Evolutionary conservation across 1,140 invertebrate genomes (phyloP), one percentile per base, ranked within the genome.

Genomic region (Hyposmocoma kahamanoa): DNA sequence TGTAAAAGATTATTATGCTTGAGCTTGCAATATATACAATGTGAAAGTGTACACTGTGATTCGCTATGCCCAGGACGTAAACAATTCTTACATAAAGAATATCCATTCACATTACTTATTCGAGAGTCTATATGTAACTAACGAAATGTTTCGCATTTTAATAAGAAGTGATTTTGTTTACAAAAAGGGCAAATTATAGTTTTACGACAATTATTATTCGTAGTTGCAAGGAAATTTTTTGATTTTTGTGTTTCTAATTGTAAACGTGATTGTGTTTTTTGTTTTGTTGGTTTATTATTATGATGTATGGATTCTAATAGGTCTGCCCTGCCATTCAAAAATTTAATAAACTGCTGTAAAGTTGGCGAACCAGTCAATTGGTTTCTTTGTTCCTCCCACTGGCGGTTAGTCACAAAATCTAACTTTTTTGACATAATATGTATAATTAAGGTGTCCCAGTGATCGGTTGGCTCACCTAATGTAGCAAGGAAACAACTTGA

Each of bases 21-120:
- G 22, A n/a, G 9, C 21, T 54, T 58, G 21, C 56, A 62, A 26
- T 59, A 62, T 42, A 53, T 56, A 43, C 60, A 63, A 47, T 59
- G 57, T 10, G 51, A 47, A 24, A 64, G 20, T 22, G 32, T 56
- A 22, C 61, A 64, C 22, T 46, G 19, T 32, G 52, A 52, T 11
- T 10, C 11, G 44, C 32, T 42, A 42, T 60, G 57, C 20, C 57
- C 57, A 28, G 54, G 51, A 41, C 51, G 45, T 26, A 64, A 36
- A 32, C 61, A 64, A 45, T 64, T 64, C 17, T 47, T 19, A 26
- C 61, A 60, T 17, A 64, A 48, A 18, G 53, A 54, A 18, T 19
- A 47, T 28, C 52, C 36, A 18, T 30, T 50, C 8, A 42, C 46
- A 20, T 58, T 62, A 22, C 39, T n/a, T 13, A 55, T 47, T 4